Conservation (phyloP, 2,888 invertebrate species). For the Pardosa pseudoannulata region DNA sequence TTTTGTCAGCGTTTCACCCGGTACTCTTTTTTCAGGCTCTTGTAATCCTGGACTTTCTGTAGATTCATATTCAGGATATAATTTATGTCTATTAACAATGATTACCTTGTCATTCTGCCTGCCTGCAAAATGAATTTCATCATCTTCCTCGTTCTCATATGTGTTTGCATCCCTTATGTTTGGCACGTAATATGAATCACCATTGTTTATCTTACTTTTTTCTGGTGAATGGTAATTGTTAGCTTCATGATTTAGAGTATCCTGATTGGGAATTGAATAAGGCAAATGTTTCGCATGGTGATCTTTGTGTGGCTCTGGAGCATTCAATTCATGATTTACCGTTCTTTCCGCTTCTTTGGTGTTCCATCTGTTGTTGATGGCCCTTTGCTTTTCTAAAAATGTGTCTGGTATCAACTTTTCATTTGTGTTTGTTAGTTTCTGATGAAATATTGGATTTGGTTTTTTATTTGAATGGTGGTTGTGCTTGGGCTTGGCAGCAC, state of each 20-base stretch:
- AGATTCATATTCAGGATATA: neutral
- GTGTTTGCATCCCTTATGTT: neutral
- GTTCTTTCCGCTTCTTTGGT: neutral
- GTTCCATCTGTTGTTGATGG: constrained; percentile 13
- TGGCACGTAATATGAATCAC: neutral
- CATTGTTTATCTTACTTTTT: neutral
- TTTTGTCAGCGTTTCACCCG: neutral
- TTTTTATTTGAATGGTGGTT: neutral
- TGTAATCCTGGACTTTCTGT: neutral
- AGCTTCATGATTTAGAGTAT: neutral
- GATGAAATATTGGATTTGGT: neutral
- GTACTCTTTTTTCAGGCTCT: neutral
- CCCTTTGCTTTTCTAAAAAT: neutral
- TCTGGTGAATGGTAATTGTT: neutral
- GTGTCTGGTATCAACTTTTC: neutral
- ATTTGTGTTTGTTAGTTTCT: neutral
- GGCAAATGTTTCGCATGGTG: neutral
- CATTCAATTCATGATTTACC: neutral
- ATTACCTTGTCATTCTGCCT: neutral
- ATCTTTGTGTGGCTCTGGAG: neutral
- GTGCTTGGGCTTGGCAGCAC: neutral
- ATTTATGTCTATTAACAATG: neutral
- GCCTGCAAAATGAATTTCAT: neutral
- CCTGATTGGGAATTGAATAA: neutral
- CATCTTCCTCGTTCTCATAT: neutral